Evolutionary conservation across 2,113 vertebrate species (phyloP), one percentile per base, ranked within the genome.

Genomic region (Eulacestoma nigropectus): DNA sequence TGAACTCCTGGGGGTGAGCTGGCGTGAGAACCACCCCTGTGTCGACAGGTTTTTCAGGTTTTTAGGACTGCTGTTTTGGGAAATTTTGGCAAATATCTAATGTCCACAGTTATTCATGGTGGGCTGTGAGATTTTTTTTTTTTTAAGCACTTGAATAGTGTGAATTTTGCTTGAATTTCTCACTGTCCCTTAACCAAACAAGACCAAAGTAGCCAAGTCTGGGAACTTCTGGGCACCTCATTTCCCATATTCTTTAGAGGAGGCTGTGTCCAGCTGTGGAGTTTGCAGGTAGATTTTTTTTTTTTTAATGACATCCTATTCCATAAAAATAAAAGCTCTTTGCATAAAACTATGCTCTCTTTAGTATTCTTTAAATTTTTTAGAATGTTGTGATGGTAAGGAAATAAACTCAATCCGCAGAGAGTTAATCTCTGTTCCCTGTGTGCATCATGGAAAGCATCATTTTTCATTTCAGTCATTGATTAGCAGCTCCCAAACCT

Each of bases 401-500:
- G 67, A 59, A 88, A 15, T 60, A 50, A 68, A 57, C 25, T 30
- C 4, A 69, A 64, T 64, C 52, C 44, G 7, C 21, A 42, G 63
- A 57, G 53, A 41, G 59, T 93, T 88, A 65, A 77, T 88, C 23
- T 53, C 41, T n/a, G 3, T 52, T 33, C 16, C 37, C 41, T 76
- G 41, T 27, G 17, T 88, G 72, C 83, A 69, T 70, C 47, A 5
- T 41, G 64, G 67, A 46, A 49, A 63, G 56, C 80, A 29, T 87
- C 41, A 41, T 53, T 47, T 80, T 90, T 88, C 74, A 39, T 84
- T 94, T 80, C 82, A 68, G 49, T 53, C 90, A 63, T 33, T 88
- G 92, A 90, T 93, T 53, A 90, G 64, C 70, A 37, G 94, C 63
- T 94, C 82, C 75, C 73, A 93, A 27, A 69, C 70, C 84, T 84